Evolutionary conservation across 1,140 invertebrate species (phyloP).

Genomic region (Zeugodacus cucurbitae): DNA sequence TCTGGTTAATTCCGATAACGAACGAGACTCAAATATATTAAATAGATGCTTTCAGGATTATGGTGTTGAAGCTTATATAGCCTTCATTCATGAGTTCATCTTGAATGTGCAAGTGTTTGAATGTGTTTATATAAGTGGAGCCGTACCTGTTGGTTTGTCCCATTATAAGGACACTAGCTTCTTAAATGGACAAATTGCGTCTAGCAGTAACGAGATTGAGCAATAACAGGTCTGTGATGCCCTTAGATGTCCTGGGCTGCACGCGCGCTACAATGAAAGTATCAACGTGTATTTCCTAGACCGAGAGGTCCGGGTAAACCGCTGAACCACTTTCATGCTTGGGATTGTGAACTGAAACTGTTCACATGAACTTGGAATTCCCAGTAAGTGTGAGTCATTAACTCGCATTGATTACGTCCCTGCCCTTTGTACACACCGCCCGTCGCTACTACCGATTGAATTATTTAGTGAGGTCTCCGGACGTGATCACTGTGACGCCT

Average conservation of each 20-base stretch:
- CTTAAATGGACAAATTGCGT: not conserved
- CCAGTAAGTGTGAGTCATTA: too few relatives aligned
- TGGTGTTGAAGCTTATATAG: too few relatives aligned
- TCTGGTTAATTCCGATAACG: too few relatives aligned
- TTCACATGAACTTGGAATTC: too few relatives aligned
- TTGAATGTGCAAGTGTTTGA: too few relatives aligned
- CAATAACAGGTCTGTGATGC: not conserved
- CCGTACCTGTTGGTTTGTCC: not conserved
- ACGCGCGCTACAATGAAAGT: not conserved
- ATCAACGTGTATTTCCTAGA: not conserved
- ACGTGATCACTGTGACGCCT: not conserved
- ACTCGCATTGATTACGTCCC: not conserved
- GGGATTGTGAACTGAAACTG: not conserved
- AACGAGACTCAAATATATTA: too few relatives aligned
- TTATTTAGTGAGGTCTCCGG: not conserved
- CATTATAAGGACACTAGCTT: not conserved
- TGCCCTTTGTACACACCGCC: not conserved
- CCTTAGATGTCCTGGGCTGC: not conserved
- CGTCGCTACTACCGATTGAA: not conserved
- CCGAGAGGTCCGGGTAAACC: not conserved
- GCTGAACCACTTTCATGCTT: not conserved
- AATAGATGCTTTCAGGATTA: too few relatives aligned
- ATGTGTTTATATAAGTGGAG: too few relatives aligned
- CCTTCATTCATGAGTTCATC: too few relatives aligned
- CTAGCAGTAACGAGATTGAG: not conserved